A percentile compares a stretch with the other conserved stretches of the same genome.
Conservation (phyloP, 2,888 invertebrate genomes). For the Tipula unca region DNA sequence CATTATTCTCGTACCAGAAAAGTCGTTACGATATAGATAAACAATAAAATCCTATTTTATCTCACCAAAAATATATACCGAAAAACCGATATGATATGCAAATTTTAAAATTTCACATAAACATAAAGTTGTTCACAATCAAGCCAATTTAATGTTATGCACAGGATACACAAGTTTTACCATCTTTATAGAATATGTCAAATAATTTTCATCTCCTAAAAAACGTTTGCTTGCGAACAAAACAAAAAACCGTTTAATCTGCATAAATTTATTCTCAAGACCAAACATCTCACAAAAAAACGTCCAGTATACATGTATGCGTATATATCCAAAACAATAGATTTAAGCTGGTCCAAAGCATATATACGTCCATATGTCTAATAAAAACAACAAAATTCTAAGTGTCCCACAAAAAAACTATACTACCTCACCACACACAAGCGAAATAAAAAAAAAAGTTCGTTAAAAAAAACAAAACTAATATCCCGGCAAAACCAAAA, state of each 20-base stretch:
- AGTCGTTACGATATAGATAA: no score
- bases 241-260: not conserved
- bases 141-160: not conserved
- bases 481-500: not conserved
- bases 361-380: no score
- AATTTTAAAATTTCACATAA: constrained; percentile 8
- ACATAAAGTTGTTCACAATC: not conserved
- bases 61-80: not conserved
- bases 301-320: no score
- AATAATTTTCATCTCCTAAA: not conserved
- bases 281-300: not conserved
- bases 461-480: not conserved
- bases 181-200: not conserved
- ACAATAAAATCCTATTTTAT: not conserved
- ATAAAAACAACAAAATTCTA: not conserved
- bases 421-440: not conserved
- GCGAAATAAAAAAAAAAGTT: not conserved
- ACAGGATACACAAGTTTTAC: constrained; percentile 2
- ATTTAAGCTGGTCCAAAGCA: not conserved
- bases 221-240: not conserved
- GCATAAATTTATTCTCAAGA: constrained; percentile 14
- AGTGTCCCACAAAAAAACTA: not conserved
- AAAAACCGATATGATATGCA: not conserved
- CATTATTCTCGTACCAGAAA: not conserved
- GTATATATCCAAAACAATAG: not conserved